Evolutionary conservation across 1,140 invertebrate genomes (phyloP), one percentile per base, ranked within the genome.

Genomic region (Aphelinus certus): DNA sequence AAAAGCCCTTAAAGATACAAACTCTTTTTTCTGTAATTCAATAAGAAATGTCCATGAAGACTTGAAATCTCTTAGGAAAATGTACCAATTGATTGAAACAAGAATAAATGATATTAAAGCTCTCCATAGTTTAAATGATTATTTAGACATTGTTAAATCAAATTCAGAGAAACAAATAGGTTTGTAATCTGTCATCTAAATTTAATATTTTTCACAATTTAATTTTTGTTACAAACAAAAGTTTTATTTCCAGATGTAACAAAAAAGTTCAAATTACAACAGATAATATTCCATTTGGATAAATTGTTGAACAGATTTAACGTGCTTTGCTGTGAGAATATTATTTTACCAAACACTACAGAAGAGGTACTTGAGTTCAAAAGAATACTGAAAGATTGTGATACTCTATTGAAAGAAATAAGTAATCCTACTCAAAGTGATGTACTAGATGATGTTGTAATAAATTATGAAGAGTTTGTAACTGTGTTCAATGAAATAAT

Each of bases 261-360:
- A 43, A 76, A 51, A 61, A 76, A 51, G 9, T 64, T 68, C 55
- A 69, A 47, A 73, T 69, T 10, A 47, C 9, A 26, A 6, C 10
- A 73, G 3, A 69, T 64, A 57, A 42, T 76, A 43, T n/a, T 2
- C 26, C 45, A 73, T 2, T 60, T 73, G n/a, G n/a, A 69, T 58
- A 69, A 69, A 7, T 69, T 69, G 42, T 60, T 76, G 26, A 46
- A 73, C 26, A 51, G 71, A 65, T 76, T 76, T 65, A 69, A 73
- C 64, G n/a, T 76, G 51, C 51, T 76, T 26, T 46, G 60, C 10
- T 73, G 70, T 73, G 71, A 76, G 64, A 73, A 76, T 69, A 69
- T 73, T 55, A 45, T 64, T 61, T 42, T 76, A 58, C 75, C 75
- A 46, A 60, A 9, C 47, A 53, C 3, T 47, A 4, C 5, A 10